Percentiles rank a stretch among this genome's conserved stretches.
phyloP scores from a whole-genome alignment of 2,888 invertebrate species.

The Nebria brevicollis region DNA sequence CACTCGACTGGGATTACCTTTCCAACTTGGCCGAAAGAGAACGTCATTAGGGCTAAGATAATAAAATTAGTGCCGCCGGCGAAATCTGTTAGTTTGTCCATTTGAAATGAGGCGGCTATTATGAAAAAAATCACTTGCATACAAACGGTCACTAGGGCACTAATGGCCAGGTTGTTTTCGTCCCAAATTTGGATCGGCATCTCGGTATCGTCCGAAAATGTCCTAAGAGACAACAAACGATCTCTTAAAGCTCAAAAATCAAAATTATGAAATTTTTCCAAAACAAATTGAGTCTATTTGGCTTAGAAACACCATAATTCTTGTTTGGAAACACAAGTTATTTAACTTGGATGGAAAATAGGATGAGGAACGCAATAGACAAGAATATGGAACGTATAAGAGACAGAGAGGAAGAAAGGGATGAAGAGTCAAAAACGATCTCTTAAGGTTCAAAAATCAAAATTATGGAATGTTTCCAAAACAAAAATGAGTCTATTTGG shows the following conservation, averaged over 20 bases:
- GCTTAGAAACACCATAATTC: too few species aligned
- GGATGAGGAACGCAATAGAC: too few species aligned
- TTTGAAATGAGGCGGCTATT: slow-evolving; percentile 85
- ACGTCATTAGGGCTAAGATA: slow-evolving; percentile 86
- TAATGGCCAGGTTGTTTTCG: slow-evolving; percentile 85
- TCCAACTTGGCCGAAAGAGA: slow-evolving; percentile 84
- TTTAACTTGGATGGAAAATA: too few species aligned
- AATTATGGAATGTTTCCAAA: too few species aligned
- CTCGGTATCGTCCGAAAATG: slow-evolving; percentile 44
- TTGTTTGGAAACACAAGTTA: too few species aligned
- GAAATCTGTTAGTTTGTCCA: slow-evolving; percentile 92
- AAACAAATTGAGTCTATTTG: too few species aligned
- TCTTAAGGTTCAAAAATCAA: too few species aligned
- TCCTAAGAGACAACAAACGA: background rate
- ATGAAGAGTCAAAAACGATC: background rate
- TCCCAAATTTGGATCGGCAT: slow-evolving; percentile 82
- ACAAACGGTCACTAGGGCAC: slow-evolving; percentile 84
- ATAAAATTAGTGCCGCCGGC: slow-evolving; percentile 95
- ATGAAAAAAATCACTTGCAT: slow-evolving; percentile 91
- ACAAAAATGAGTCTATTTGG: too few species aligned
- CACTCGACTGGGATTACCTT: slow-evolving; percentile 65
- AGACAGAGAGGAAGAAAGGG: too few species aligned
- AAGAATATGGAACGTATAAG: too few species aligned
- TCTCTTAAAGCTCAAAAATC: too few species aligned
- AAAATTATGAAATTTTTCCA: too few species aligned